Evolutionary conservation across 2,113 vertebrate genomes (phyloP).

Genomic region (Rhynchomys soricoides): DNA sequence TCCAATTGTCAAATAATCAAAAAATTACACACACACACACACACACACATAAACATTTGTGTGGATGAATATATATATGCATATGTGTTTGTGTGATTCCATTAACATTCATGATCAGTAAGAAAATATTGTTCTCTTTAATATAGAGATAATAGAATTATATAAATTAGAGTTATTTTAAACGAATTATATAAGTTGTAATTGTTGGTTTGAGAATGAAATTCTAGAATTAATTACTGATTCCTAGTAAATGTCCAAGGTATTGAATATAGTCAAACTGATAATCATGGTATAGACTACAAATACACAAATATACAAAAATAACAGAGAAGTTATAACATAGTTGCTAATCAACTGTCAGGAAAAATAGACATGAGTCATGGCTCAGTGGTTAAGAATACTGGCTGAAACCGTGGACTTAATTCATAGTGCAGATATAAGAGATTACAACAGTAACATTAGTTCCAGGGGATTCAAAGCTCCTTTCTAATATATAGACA

Average conservation of each 20-base stretch:
- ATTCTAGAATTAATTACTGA: neutral
- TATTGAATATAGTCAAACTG: neutral
- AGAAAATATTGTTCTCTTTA: neutral
- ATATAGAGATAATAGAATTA: neutral
- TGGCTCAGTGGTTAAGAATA: neutral
- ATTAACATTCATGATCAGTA: neutral
- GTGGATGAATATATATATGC: neutral
- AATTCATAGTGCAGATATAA: neutral
- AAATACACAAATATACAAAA: neutral
- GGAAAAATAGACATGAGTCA: neutral
- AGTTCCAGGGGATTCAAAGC: too few species aligned
- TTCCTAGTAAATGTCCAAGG: neutral
- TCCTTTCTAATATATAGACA: neutral
- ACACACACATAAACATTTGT: neutral
- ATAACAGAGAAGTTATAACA: neutral
- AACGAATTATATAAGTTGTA: neutral
- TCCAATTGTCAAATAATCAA: neutral
- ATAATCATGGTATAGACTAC: neutral
- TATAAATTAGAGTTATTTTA: neutral
- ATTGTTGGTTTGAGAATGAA: neutral
- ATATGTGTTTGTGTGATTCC: neutral
- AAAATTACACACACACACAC: neutral
- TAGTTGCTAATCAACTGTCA: neutral
- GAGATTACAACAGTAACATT: neutral
- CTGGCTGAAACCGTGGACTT: neutral